Percentiles rank a stretch among this genome's conserved stretches.
Conservation (phyloP, 1,140 invertebrate genomes). For the Gonatopus flavifemur region DNA sequence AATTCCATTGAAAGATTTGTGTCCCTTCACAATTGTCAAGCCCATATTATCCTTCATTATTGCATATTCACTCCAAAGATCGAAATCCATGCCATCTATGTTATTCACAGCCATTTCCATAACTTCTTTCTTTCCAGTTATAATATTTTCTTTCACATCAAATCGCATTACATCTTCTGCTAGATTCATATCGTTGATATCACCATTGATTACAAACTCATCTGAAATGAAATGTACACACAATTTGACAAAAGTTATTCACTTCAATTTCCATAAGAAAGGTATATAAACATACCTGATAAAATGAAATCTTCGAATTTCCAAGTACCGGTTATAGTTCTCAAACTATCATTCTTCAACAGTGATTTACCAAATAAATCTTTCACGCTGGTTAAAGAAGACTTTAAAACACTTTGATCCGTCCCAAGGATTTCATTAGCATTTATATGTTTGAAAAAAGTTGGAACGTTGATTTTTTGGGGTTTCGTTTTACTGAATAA, state of each 20-base stretch:
- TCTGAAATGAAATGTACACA: slow-evolving; percentile 15
- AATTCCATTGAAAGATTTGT: slow-evolving; percentile 32
- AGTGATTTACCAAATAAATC: slow-evolving; percentile 35
- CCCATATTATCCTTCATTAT: slow-evolving; percentile 19
- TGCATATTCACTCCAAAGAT: slow-evolving; percentile 17
- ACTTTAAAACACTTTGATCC: slow-evolving; percentile 18
- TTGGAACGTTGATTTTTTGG: slow-evolving; percentile 29
- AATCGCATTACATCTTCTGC: slow-evolving; percentile 32
- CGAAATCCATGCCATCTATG: slow-evolving; percentile 34
- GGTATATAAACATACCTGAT: slow-evolving; percentile 16
- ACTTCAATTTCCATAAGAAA: neutral
- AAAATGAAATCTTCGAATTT: slow-evolving; percentile 25
- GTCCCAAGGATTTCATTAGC: slow-evolving; percentile 23
- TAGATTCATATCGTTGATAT: slow-evolving; percentile 39
- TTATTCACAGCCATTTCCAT: slow-evolving; percentile 17
- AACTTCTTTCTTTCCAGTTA: slow-evolving; percentile 36
- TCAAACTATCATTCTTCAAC: slow-evolving; percentile 21
- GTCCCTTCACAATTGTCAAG: slow-evolving; percentile 23
- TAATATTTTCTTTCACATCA: slow-evolving; percentile 24
- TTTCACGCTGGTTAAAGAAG: slow-evolving; percentile 19
- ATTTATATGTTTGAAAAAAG: slow-evolving; percentile 20
- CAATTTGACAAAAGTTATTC: slow-evolving; percentile 1
- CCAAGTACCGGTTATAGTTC: slow-evolving; percentile 29
- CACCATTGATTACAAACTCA: slow-evolving; percentile 18
- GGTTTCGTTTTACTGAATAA: slow-evolving; percentile 39